These are phyloP conservation scores for Alethe castanea DNA, from an alignment of 2,113 vertebrate species.

Conservation along the genomic window DNA sequence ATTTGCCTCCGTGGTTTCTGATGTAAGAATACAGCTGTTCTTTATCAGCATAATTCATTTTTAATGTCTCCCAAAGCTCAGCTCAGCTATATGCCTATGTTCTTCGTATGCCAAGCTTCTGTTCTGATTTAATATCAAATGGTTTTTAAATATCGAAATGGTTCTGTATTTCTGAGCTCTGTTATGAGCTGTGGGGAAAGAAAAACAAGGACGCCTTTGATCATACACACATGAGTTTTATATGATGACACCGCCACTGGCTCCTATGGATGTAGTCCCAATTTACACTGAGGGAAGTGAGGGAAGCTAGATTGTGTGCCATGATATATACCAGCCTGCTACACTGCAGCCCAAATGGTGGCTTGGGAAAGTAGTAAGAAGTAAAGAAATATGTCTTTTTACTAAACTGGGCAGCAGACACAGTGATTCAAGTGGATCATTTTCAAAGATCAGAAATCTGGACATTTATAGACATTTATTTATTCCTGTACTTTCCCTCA, in stretches of 20 bases:
- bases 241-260: neutral
- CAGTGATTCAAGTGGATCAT: neutral
- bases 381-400: neutral
- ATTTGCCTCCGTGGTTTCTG: slow-evolving; percentile 38
- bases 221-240: neutral
- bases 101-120: slow-evolving; percentile 9
- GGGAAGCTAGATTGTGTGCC: neutral
- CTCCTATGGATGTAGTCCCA: neutral
- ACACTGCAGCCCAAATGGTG: neutral
- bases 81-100: neutral
- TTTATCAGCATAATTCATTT: slow-evolving; percentile 42
- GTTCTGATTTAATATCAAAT: slow-evolving; percentile 36
- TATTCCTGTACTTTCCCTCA: neutral
- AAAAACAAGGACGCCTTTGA: neutral
- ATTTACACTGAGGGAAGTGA: neutral
- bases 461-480: neutral
- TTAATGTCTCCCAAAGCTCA: slow-evolving; percentile 28
- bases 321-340: neutral
- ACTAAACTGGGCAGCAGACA: neutral
- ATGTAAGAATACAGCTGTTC: slow-evolving; percentile 49
- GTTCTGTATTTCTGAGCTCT: neutral
- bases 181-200: neutral
- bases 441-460: neutral
- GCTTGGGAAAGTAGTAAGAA: neutral
- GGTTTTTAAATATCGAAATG: neutral